Base-by-base conservation (phyloP, 2,888 invertebrate species). In the Acronicta aceris region DNA sequence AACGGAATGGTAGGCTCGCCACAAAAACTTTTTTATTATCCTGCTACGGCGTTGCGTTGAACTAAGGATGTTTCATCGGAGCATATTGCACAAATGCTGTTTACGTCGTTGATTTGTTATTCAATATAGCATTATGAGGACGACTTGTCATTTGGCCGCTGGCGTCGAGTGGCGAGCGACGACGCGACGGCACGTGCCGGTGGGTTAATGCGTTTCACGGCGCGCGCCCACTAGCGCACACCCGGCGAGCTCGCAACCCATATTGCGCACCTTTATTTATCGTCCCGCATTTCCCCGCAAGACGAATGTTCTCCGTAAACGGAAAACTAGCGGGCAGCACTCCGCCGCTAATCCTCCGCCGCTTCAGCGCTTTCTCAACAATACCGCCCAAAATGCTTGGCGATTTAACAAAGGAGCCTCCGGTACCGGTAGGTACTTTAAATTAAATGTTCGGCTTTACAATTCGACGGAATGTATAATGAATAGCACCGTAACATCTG, bases 401-500 rank as follows among this genome's bases (percentile, higher is more conserved):
- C 89, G 86, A 89, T 92, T 90, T 88, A 91, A 93, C 93, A 93
- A 93, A 92, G 91, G 90, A 89, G 85, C 88, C 79, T 88, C 90
- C 78, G 89, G 91, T 89, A 89, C 90, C 78, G 89, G 91, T 89
- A 89, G 90, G 92, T 91, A 92, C 92, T 93, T 93, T 90, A 93
- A 93, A 94, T 94, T 94, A 94, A 94, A 94, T 90, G 93, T 94
- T 94, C 92, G 90, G 90, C 92, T 93, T 94, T 89, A 93, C 92
- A 93, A 93, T 94, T 93, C 91, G 92, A 94, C 88, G 92, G 94
- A 94, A 94, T 94, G 93, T 94, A 94, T 94, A 94, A 94, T 94
- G 94, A 94, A 94, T 94, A 92, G 93, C 93, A 89, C 93, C 93
- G 94, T 93, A 94, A 94, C 94, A 94, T 94, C 94, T 94, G 94